Evolutionary conservation across 2,888 invertebrate genomes (phyloP).

Genomic region (Eilema caniola): DNA sequence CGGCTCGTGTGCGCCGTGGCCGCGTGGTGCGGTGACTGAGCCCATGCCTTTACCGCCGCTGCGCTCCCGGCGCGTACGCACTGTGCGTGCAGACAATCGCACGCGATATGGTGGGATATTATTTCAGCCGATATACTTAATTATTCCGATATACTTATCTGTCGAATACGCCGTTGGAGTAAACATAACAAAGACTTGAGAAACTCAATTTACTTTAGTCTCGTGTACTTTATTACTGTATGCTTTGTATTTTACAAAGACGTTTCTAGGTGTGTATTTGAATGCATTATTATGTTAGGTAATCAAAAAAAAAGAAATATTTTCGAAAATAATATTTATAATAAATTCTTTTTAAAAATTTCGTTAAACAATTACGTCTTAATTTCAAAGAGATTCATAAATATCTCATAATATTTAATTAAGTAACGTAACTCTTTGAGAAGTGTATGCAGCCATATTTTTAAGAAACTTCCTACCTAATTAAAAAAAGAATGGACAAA

Average conservation of each 20-base stretch:
- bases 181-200: conserved; percentile 44
- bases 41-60: conserved; percentile 52
- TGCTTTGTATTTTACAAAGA: neutral
- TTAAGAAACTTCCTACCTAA: neutral
- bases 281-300: neutral
- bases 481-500: neutral
- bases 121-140: conserved; percentile 55
- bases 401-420: neutral
- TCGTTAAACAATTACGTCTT: neutral
- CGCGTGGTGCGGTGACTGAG: conserved; percentile 70
- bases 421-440: neutral
- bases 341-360: neutral
- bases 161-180: conserved; percentile 58
- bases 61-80: conserved; percentile 57
- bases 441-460: neutral
- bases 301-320: conserved; percentile 1
- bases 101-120: conserved; percentile 65
- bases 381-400: neutral
- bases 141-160: conserved; percentile 60
- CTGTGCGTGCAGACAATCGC: conserved; percentile 57
- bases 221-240: neutral
- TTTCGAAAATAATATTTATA: neutral
- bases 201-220: neutral
- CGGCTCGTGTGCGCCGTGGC: conserved; percentile 65
- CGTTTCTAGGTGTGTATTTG: neutral